These are phyloP conservation scores for Cossypha dichroa DNA, from an alignment of 2,797 vertebrate species.

Conservation along the genomic window DNA sequence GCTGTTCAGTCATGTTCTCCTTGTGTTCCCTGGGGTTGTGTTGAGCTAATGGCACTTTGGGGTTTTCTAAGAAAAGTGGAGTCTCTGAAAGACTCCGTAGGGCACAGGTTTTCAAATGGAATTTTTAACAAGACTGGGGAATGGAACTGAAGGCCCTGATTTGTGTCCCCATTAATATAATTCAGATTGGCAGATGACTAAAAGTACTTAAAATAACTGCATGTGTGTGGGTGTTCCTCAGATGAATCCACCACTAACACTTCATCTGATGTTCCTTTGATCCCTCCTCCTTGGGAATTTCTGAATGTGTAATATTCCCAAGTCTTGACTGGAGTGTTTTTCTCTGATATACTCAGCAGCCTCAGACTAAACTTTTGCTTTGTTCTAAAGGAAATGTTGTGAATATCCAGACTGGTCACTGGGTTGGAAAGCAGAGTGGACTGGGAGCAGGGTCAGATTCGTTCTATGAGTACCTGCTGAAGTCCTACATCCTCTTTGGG, in stretches of 20 bases:
- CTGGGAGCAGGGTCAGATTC: conserved; percentile 95
- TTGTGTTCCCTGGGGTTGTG: too few relatives aligned
- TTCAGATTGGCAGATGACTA: background rate
- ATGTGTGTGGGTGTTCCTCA: background rate
- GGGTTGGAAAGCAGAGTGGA: conserved; percentile 96
- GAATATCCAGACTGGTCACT: conserved; percentile 97
- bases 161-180: background rate
- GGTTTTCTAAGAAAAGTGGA: background rate
- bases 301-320: background rate
- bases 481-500: conserved; percentile 97
- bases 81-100: background rate
- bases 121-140: background rate
- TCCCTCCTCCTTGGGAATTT: background rate
- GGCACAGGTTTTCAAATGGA: background rate
- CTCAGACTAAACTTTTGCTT: background rate
- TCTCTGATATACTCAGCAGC: background rate
- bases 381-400: conserved; percentile 89
- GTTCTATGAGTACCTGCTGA: conserved; percentile 97
- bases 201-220: background rate
- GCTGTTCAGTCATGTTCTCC: rapidly evolving
- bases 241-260: background rate
- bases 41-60: background rate
- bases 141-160: background rate
- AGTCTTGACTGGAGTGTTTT: background rate
- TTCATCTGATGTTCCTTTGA: background rate